Evolutionary conservation across 1,140 invertebrate genomes (phyloP).

Genomic region (Danaus melanippus): DNA sequence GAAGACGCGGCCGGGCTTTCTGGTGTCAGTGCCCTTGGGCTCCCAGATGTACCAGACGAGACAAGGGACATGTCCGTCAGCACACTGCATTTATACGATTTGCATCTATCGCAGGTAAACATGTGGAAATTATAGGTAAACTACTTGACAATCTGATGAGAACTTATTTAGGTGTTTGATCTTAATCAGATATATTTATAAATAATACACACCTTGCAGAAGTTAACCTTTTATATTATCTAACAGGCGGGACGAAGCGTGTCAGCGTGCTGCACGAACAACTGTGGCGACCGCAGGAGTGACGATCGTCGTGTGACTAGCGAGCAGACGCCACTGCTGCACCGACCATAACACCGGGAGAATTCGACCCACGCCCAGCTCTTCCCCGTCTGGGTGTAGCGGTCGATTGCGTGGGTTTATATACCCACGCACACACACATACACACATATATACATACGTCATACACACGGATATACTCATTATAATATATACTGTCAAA

Average conservation of each 20-base stretch:
- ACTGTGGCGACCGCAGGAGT: conserved; percentile 38
- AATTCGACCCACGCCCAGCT: conserved; percentile 23
- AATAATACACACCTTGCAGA: too few species aligned
- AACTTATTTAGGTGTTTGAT: too few species aligned
- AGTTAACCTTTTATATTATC: background rate
- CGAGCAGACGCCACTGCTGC: conserved; percentile 48
- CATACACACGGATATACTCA: too few species aligned
- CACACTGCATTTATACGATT: conserved; percentile 65
- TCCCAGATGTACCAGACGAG: conserved; percentile 28
- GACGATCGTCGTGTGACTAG: conserved; percentile 31
- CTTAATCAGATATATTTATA: too few species aligned
- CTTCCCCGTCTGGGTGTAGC: conserved; percentile 51
- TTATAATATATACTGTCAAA: too few species aligned
- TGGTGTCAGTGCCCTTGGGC: conserved; percentile 27
- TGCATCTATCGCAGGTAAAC: conserved; percentile 59
- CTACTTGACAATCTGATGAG: too few species aligned
- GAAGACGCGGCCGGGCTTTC: conserved; percentile 28
- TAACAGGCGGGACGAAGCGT: conserved; percentile 35
- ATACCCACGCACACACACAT: too few species aligned
- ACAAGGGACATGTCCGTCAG: conserved; percentile 62
- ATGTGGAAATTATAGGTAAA: background rate
- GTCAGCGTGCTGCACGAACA: conserved; percentile 51
- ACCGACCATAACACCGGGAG: conserved; percentile 49
- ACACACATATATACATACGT: too few species aligned
- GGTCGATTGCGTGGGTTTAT: background rate